Percentiles rank a stretch among this genome's conserved stretches.
These are phyloP conservation scores for Xiphophorus couchianus DNA, from an alignment of 2,113 vertebrate genomes.

Conservation along the genomic window DNA sequence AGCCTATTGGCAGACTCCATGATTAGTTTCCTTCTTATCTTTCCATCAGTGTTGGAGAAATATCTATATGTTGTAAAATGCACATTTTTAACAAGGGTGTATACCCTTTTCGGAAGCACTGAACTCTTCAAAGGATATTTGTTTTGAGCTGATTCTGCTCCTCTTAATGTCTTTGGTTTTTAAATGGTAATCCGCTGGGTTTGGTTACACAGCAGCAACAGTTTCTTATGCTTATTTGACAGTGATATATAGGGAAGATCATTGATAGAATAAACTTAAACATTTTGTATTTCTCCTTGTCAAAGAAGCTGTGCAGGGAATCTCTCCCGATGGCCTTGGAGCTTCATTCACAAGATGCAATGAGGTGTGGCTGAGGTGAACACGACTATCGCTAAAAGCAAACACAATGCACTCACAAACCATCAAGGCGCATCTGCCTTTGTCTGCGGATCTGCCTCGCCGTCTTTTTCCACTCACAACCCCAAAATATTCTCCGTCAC, in stretches of 20 bases:
- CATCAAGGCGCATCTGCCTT: conserved; percentile 50
- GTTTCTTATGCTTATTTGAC: conserved; percentile 44
- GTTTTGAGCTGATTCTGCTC: conserved; percentile 39
- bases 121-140: conserved; percentile 28
- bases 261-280: conserved; percentile 19
- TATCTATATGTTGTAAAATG: too few relatives aligned
- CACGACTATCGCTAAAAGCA: conserved; percentile 55
- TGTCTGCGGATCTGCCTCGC: conserved; percentile 34
- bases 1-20: background rate
- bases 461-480: conserved; percentile 23
- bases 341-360: conserved; percentile 24
- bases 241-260: conserved; percentile 28
- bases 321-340: conserved; percentile 4
- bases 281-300: conserved; percentile 12
- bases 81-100: background rate
- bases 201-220: background rate
- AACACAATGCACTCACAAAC: conserved; percentile 50
- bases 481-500: conserved; percentile 54
- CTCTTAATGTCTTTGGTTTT: conserved; percentile 33
- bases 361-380: conserved; percentile 49
- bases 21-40: too few relatives aligned
- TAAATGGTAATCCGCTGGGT: conserved; percentile 30
- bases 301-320: conserved; percentile 9
- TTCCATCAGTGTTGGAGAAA: too few relatives aligned
- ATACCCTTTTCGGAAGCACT: background rate